Evolutionary conservation across 2,113 vertebrate species (phyloP), one percentile per base, ranked within the genome.

Genomic region (Cavia aperea): DNA sequence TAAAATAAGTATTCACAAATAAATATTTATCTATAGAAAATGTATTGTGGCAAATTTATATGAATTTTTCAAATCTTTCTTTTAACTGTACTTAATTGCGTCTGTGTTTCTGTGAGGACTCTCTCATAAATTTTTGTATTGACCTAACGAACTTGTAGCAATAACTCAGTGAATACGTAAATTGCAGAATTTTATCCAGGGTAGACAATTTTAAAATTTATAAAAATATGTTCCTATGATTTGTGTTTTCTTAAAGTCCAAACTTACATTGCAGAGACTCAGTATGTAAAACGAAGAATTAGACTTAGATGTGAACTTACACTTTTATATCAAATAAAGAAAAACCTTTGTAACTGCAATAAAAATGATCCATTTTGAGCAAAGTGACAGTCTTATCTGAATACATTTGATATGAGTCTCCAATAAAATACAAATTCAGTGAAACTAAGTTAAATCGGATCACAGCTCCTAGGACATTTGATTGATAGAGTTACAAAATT

Each of bases 121-220:
- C 8, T 2, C 2, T 93, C 33, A 88, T 49, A 66, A 60, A 51
- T 81, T 94, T 96, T 46, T 72, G 0, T 81, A 51, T 84, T 91
- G 24, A 72, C 43, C 3, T 75, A 81, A 24, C 62, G 82, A 81
- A 16, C 4, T 70, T 56, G 93, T 78, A 58, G n/a, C 77, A 83
- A 81, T 73, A 77, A 94, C 78, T 84, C 78, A 29, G 58, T 84
- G 51, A 92, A 84, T 77, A 10, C 82, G 60, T 87, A 92, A 75
- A 26, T 46, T 79, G 13, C 79, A 19, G 18, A 92, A 77, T 93
- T 73, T 58, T 82, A 93, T 51, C 15, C 5, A 82, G 68, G 36
- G 12, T 11, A 85, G 21, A 90, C 6, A 93, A 94, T 51, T 66
- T 36, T 6, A 92, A 82, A 81, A 88, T 29, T 33, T 29, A 89